These are phyloP conservation scores for Nomada fucata DNA, from an alignment of 2,888 invertebrate genomes.

Conservation along the genomic window DNA sequence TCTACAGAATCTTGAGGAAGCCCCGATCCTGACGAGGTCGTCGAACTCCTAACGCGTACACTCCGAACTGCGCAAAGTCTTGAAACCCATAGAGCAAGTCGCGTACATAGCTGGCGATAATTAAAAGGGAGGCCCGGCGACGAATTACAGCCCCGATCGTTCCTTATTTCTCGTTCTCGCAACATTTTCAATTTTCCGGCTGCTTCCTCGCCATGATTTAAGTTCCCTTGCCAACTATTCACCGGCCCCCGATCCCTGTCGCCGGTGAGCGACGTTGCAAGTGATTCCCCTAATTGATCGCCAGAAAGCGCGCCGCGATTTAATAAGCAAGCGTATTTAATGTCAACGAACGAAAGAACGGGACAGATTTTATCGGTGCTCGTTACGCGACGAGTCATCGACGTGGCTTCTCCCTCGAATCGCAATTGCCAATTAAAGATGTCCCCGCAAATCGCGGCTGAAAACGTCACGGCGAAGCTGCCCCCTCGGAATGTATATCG, in stretches of 20 bases:
- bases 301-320: conserved; percentile 8
- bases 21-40: no score
- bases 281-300: conserved; percentile 24
- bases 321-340: conserved; percentile 35
- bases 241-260: not conserved
- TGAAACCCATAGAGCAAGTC: not conserved
- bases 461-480: conserved; percentile 27
- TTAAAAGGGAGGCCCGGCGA: not conserved
- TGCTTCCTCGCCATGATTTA: not conserved
- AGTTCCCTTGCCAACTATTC: not conserved
- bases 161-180: not conserved
- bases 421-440: conserved; percentile 56
- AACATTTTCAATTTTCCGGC: conserved; percentile 8
- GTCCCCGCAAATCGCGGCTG: conserved; percentile 11
- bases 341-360: not conserved
- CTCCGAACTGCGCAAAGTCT: not conserved
- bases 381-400: conserved; percentile 28
- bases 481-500: conserved; percentile 27
- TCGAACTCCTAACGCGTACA: no score
- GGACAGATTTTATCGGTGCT: conserved; percentile 15
- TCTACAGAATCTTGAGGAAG: no score
- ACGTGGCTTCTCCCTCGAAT: conserved; percentile 1
- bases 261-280: not conserved
- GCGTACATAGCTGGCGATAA: not conserved
- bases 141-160: not conserved